phyloP scores from a whole-genome alignment of 1,140 invertebrate genomes.

The Drosophila varians region DNA sequence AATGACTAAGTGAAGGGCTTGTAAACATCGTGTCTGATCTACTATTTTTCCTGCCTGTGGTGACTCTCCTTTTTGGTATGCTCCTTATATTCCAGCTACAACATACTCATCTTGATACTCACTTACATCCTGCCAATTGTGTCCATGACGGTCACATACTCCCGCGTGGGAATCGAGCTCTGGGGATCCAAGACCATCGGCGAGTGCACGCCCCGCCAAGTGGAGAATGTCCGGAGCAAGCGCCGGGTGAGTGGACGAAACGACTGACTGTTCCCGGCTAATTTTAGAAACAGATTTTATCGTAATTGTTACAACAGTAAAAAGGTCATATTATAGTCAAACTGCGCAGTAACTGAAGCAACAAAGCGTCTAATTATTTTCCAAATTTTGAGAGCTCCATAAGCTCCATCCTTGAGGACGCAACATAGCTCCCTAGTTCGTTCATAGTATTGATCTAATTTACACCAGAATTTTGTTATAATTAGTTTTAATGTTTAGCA shows the following conservation, averaged over 20 bases:
- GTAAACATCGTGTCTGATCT: conserved; percentile 39
- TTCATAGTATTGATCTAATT: background rate
- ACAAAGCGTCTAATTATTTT: too few relatives aligned
- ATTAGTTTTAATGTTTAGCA: background rate
- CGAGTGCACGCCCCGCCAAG: conserved; percentile 94
- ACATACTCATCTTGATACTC: conserved; percentile 93
- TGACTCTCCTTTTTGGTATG: background rate
- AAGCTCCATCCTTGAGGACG: too few relatives aligned
- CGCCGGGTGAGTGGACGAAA: conserved; percentile 91
- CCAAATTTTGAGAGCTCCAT: too few relatives aligned
- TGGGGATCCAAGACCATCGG: conserved; percentile 98
- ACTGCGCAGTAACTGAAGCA: background rate
- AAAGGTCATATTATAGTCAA: background rate
- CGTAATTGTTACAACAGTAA: too few relatives aligned
- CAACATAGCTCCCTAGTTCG: background rate
- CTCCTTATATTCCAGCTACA: conserved; percentile 88
- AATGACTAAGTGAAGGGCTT: conserved; percentile 36
- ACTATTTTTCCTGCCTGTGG: background rate
- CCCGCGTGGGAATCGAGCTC: conserved; percentile 94
- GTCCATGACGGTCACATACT: conserved; percentile 96
- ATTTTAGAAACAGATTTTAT: background rate
- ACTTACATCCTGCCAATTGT: conserved; percentile 97
- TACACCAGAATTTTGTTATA: background rate
- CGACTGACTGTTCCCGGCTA: background rate
- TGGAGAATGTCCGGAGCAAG: conserved; percentile 96